A percentile compares a stretch with the other conserved stretches of the same genome.
Conservation (phyloP, 2,113 vertebrate species). For the Pantherophis guttatus region DNA sequence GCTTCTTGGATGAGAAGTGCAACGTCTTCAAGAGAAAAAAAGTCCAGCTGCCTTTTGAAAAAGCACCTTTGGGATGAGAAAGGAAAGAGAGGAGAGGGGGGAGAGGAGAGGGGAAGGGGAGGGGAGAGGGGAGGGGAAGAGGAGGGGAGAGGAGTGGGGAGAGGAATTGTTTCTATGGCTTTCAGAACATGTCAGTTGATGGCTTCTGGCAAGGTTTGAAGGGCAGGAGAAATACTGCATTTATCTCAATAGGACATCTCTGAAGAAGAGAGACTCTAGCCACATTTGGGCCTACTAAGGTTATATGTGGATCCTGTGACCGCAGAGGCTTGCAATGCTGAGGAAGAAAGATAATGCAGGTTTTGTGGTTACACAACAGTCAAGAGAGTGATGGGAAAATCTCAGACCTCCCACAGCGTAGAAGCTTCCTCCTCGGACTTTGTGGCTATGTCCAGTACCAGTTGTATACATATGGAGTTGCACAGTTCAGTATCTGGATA, state of each 20-base stretch:
- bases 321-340: neutral
- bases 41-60: neutral
- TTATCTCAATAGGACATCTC: too few species aligned
- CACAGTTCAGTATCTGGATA: neutral
- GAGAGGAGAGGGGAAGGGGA: slow-evolving; percentile 11
- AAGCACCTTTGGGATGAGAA: neutral
- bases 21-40: neutral
- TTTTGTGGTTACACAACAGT: neutral
- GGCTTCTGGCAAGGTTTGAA: neutral
- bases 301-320: neutral
- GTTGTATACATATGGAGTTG: neutral
- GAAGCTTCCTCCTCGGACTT: neutral
- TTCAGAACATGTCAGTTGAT: slow-evolving; percentile 41
- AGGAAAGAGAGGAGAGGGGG: slow-evolving; percentile 10
- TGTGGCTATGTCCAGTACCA: neutral
- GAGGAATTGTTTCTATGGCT: slow-evolving; percentile 29
- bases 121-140: slow-evolving; percentile 7
- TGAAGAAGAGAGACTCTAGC: neutral
- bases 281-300: neutral
- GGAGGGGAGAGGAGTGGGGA: slow-evolving; percentile 8
- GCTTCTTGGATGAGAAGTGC: neutral
- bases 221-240: neutral
- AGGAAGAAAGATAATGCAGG: neutral
- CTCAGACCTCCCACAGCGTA: neutral
- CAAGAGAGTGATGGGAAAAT: neutral